phyloP scores from a whole-genome alignment of 1,140 invertebrate genomes.

The Macrocentrus cingulum region DNA sequence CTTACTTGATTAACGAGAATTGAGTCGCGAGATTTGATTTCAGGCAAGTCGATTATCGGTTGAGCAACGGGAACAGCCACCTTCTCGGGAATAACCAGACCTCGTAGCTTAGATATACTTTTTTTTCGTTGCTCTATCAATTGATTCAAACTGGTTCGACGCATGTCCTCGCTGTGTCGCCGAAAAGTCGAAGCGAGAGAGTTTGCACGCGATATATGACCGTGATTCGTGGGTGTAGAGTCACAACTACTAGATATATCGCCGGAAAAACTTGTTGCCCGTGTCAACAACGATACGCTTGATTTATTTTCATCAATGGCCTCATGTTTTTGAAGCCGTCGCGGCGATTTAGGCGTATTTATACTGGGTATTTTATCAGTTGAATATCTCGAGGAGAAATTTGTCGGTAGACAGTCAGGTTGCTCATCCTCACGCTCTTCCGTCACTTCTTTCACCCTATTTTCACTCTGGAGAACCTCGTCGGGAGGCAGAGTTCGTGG shows the following conservation, averaged over 20 bases:
- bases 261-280: constrained; percentile 61
- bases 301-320: constrained; percentile 41
- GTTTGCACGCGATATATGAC: constrained; percentile 49
- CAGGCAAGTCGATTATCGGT: constrained; percentile 70
- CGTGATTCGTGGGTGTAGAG: constrained; percentile 22
- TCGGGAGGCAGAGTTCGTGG: constrained; percentile 33
- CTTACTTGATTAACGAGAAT: constrained; percentile 48
- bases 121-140: constrained; percentile 78
- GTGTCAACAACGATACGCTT: constrained; percentile 37
- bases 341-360: constrained; percentile 51
- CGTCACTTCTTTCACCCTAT: not conserved
- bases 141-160: constrained; percentile 62
- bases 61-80: constrained; percentile 60
- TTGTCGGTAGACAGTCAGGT: too few species aligned
- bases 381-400: too few species aligned
- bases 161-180: constrained; percentile 46
- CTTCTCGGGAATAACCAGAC: constrained; percentile 82
- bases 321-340: not conserved
- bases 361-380: constrained; percentile 29
- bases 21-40: constrained; percentile 73
- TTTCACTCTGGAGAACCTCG: not conserved
- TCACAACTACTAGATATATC: constrained; percentile 26
- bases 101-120: constrained; percentile 79
- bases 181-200: constrained; percentile 54
- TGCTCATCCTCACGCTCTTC: not conserved